Conservation (phyloP, 2,888 invertebrate genomes). For the Hyalella azteca region DNA sequence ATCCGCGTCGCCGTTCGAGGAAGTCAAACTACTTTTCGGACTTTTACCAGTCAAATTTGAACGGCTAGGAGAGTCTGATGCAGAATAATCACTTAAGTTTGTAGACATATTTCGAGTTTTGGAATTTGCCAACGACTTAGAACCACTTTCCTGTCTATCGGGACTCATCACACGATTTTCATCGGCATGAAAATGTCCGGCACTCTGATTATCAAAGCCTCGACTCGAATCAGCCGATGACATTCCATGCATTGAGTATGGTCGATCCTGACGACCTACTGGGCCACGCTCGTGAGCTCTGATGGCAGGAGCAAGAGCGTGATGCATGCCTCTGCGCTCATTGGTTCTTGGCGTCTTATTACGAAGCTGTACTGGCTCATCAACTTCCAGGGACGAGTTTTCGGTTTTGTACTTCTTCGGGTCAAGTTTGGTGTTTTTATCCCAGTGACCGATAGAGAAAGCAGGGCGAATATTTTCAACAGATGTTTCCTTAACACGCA, state of each 20-base stretch:
- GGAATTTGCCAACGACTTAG: too few relatives aligned
- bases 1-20: neutral
- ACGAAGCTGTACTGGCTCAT: neutral
- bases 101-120: too few relatives aligned
- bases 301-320: neutral
- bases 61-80: neutral
- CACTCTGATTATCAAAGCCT: too few relatives aligned
- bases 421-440: neutral
- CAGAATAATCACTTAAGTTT: too few relatives aligned
- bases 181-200: too few relatives aligned
- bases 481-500: neutral
- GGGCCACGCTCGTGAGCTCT: neutral
- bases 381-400: neutral
- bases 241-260: neutral
- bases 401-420: neutral
- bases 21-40: neutral
- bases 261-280: neutral
- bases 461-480: neutral
- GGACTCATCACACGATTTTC: too few relatives aligned
- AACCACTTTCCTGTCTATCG: too few relatives aligned
- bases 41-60: neutral
- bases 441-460: constrained; percentile 12
- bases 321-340: neutral
- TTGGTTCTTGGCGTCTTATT: neutral
- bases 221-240: too few relatives aligned